Conservation (phyloP, 2,888 invertebrate genomes). For the Sialis fuliginosa region DNA sequence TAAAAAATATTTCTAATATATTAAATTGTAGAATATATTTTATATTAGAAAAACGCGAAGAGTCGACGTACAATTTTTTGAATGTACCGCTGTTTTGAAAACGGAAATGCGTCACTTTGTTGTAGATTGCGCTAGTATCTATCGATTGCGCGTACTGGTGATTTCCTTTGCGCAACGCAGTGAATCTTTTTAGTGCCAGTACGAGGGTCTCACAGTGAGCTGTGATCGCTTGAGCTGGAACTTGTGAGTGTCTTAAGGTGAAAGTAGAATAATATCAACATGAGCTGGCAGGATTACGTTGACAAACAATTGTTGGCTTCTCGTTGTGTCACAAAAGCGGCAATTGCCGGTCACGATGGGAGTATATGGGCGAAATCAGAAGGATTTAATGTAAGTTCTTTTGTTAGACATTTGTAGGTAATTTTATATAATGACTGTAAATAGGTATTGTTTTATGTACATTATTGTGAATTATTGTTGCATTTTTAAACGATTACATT, state of each 20-base stretch:
- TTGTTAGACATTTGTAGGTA: neutral
- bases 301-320: slow-evolving; percentile 93
- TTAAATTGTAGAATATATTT: too few species aligned
- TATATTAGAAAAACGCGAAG: neutral
- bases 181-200: slow-evolving; percentile 7
- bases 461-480: neutral
- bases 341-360: slow-evolving; percentile 89
- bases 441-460: neutral
- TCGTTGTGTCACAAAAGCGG: slow-evolving; percentile 86
- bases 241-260: slow-evolving; percentile 21
- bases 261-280: slow-evolving; percentile 29
- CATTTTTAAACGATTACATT: neutral
- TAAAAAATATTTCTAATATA: too few species aligned
- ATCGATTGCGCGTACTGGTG: neutral
- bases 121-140: neutral
- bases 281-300: slow-evolving; percentile 98
- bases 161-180: slow-evolving; percentile 7
- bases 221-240: slow-evolving; percentile 16
- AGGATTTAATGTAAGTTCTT: slow-evolving; percentile 74
- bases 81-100: neutral
- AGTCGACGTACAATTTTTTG: neutral
- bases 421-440: neutral
- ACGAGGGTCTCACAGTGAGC: slow-evolving; percentile 10
- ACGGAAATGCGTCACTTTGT: neutral
- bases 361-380: slow-evolving; percentile 90